Conservation (phyloP, 2,888 invertebrate species). For the Rhamphomyia laevipes region DNA sequence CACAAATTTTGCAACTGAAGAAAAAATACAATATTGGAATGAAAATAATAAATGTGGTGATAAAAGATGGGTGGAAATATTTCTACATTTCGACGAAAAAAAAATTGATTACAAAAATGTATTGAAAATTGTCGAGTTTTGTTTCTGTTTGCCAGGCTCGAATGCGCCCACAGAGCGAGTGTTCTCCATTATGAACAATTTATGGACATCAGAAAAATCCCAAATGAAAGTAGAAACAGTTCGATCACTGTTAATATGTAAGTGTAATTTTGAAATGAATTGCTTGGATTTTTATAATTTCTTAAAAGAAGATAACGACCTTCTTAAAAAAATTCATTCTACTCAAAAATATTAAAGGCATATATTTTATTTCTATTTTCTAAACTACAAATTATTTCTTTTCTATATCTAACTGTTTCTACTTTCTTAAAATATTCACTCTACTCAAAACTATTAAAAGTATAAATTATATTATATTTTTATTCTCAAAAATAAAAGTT, state of each 20-base stretch:
- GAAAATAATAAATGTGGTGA: neutral
- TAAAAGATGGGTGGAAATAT: neutral
- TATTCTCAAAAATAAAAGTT: too few relatives aligned
- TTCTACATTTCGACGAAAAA: neutral
- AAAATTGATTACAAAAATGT: neutral
- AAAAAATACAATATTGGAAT: neutral
- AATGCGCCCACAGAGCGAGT: slow-evolving; percentile 8
- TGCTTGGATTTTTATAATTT: neutral
- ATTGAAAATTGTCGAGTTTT: slow-evolving; percentile 9
- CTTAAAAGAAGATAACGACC: neutral
- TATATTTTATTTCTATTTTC: neutral
- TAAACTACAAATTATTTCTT: too few relatives aligned
- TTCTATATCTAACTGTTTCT: too few relatives aligned
- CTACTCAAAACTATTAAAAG: too few relatives aligned
- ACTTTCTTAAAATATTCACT: too few relatives aligned
- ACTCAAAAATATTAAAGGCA: neutral
- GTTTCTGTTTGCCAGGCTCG: slow-evolving; percentile 9
- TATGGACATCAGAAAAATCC: slow-evolving; percentile 6
- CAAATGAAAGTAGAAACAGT: neutral
- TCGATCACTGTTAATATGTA: neutral
- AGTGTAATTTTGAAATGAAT: neutral
- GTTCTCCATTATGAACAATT: slow-evolving; percentile 6
- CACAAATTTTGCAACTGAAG: neutral
- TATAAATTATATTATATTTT: too few relatives aligned
- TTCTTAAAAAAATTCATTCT: neutral